A percentile compares a stretch with the other conserved stretches of the same genome.
These are phyloP conservation scores for Andricus grossulariae DNA, from an alignment of 1,140 invertebrate species.

Conservation along the genomic window DNA sequence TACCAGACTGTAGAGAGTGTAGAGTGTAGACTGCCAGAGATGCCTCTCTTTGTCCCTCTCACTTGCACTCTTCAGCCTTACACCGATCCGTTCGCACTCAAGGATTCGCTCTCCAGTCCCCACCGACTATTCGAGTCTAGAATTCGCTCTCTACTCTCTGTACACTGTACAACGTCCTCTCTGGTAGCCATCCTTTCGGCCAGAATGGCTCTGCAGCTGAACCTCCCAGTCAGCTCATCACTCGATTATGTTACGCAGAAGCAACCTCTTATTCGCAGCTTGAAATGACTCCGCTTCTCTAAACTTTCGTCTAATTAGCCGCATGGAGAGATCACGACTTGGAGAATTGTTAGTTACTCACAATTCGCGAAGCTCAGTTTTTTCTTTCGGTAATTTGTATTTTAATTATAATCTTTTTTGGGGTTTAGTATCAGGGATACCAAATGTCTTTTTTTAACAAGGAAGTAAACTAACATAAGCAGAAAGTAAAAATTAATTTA, in stretches of 20 bases:
- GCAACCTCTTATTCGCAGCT: conserved; percentile 27
- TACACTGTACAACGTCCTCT: conserved; percentile 9
- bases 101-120: conserved; percentile 40
- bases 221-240: conserved; percentile 11
- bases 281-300: conserved; percentile 21
- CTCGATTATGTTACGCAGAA: conserved; percentile 10
- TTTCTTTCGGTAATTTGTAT: no score
- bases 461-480: no score
- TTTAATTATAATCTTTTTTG: no score
- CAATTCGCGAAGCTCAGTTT: not conserved
- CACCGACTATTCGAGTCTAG: conserved; percentile 14
- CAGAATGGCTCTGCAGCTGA: conserved; percentile 10
- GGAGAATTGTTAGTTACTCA: not conserved
- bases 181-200: conserved; percentile 10
- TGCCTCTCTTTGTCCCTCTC: conserved; percentile 42
- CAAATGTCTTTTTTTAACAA: no score
- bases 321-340: not conserved
- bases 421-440: no score
- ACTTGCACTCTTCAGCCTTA: conserved; percentile 36
- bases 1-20: conserved; percentile 45
- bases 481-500: no score
- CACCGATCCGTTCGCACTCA: conserved; percentile 51
- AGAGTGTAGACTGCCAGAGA: conserved; percentile 26
- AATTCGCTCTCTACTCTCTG: conserved; percentile 18
- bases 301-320: conserved; percentile 19